A percentile compares a stretch with the other conserved stretches of the same genome.
Conservation (phyloP, 2,888 invertebrate species). For the Mesorhabditis sp. region DNA sequence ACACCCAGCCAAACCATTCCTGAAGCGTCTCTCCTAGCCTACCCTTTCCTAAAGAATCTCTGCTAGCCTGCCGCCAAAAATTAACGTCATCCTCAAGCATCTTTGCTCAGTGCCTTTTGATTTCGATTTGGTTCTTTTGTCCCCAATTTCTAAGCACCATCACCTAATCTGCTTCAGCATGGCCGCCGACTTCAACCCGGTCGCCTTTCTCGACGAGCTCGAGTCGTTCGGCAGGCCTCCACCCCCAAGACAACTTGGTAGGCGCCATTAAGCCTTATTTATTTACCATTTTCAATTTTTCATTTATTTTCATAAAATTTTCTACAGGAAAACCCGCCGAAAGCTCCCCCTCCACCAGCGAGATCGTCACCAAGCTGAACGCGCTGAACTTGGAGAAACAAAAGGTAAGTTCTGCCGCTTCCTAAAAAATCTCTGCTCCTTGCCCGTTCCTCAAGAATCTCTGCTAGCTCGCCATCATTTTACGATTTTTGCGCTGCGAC, state of each 20-base stretch:
- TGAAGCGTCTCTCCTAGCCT: no score
- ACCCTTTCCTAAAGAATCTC: no score
- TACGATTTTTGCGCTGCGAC: neutral
- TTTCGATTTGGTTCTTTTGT: no score
- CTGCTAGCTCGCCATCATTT: neutral
- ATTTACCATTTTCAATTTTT: neutral
- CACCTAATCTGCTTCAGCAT: no score
- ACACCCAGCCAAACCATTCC: no score
- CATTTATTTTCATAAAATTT: constrained; percentile 4
- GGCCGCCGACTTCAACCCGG: neutral
- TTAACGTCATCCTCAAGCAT: no score
- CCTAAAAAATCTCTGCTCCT: neutral
- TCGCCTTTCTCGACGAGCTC: constrained; percentile 3
- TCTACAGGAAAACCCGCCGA: neutral
- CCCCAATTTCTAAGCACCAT: no score
- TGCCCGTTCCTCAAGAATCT: neutral
- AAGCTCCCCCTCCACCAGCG: neutral
- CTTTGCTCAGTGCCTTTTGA: no score
- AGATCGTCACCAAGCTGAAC: neutral
- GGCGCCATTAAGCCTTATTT: constrained; percentile 63
- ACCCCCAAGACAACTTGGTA: constrained; percentile 85
- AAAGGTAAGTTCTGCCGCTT: neutral
- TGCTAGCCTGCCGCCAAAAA: no score
- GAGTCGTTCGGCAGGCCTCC: neutral
- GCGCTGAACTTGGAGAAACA: neutral